Percentiles rank a stretch among this genome's conserved stretches.
These are phyloP conservation scores for Catostomus latipinnis DNA, from an alignment of 2,797 vertebrate species.

Conservation along the genomic window DNA sequence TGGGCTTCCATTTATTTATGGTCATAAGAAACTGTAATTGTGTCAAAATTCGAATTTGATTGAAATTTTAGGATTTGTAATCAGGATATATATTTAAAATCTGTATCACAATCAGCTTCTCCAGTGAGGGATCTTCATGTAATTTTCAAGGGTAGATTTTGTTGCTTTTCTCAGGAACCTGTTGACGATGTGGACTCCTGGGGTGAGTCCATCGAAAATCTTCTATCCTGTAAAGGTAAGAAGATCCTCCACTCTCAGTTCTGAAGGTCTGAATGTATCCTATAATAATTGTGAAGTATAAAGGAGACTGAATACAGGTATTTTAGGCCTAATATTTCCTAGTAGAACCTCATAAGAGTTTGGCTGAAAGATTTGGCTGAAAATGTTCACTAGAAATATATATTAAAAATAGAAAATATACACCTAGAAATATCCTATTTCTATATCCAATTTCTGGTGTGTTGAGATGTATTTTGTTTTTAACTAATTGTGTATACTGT, in stretches of 20 bases:
- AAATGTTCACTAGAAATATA: too few species aligned
- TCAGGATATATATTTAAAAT: slow-evolving; percentile 12
- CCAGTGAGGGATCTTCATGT: slow-evolving; percentile 79
- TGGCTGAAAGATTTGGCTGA: background rate
- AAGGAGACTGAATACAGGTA: background rate
- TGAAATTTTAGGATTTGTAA: slow-evolving; percentile 1
- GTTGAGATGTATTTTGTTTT: background rate
- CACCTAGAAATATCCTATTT: too few species aligned
- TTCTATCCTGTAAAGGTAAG: slow-evolving; percentile 91
- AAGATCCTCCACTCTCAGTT: background rate
- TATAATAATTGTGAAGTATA: background rate
- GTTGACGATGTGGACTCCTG: slow-evolving; percentile 80
- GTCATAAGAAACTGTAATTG: background rate
- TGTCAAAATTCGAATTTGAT: background rate
- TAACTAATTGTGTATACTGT: background rate
- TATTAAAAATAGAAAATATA: too few species aligned
- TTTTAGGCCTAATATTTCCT: background rate
- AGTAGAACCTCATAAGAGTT: background rate
- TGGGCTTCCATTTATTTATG: slow-evolving; percentile 3
- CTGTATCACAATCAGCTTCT: slow-evolving; percentile 24
- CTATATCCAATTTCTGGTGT: background rate
- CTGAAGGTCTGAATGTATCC: background rate
- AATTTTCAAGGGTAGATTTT: slow-evolving; percentile 96
- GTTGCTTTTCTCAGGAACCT: slow-evolving; percentile 90
- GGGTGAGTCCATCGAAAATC: slow-evolving; percentile 89